A percentile compares a stretch with the other conserved stretches of the same genome.
phyloP scores from a whole-genome alignment of 2,797 vertebrate genomes.

The Smutsia gigantea region DNA sequence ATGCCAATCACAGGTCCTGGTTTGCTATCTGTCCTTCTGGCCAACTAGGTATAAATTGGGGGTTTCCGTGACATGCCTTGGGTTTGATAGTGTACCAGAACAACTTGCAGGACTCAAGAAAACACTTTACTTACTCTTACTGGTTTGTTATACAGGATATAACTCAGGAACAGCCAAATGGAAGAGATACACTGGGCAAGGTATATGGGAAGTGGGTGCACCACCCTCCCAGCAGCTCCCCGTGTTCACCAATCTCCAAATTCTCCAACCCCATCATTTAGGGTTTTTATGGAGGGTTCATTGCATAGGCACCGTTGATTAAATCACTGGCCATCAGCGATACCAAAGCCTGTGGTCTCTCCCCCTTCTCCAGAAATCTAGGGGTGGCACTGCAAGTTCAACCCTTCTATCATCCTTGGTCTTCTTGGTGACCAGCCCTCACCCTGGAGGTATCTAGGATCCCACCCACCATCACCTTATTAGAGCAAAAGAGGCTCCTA shows the following conservation, averaged over 20 bases:
- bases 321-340: not conserved
- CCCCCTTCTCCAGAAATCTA: too few species aligned
- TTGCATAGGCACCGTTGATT: not conserved
- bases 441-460: not conserved
- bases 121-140: not conserved
- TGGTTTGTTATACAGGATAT: not conserved
- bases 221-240: accelerated
- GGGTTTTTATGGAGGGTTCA: not conserved
- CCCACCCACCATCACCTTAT: not conserved
- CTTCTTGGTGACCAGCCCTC: not conserved
- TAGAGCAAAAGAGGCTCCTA: not conserved
- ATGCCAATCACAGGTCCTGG: not conserved
- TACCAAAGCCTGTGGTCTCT: not conserved
- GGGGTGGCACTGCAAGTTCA: not conserved
- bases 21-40: not conserved
- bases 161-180: not conserved
- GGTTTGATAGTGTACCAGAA: not conserved
- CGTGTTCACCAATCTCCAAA: not conserved
- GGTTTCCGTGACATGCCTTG: not conserved
- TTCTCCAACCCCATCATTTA: not conserved
- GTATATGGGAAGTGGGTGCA: not conserved
- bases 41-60: too few species aligned
- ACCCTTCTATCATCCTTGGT: not conserved
- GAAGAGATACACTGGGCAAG: not conserved
- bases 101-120: not conserved